A percentile compares a stretch with the other conserved stretches of the same genome.
Evolutionary conservation across 2,888 invertebrate species (phyloP).

Genomic region (Lamellibrachia columna): DNA sequence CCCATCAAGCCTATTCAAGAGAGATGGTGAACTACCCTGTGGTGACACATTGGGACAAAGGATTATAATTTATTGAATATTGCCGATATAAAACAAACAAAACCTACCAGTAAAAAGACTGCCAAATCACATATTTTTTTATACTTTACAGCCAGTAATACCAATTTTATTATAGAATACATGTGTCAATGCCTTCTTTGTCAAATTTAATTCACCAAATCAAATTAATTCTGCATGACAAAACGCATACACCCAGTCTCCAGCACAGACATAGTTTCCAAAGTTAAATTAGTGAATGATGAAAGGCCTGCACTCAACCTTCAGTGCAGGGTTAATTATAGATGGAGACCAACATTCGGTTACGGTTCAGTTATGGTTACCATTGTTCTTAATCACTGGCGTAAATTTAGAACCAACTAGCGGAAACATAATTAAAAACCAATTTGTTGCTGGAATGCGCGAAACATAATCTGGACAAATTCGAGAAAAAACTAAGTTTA

Average conservation of each 20-base stretch:
- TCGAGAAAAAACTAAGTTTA: neutral
- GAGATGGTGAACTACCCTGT: no score
- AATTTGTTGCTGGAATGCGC: constrained; percentile 6
- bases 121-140: no score
- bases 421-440: neutral
- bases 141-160: no score
- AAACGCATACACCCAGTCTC: neutral
- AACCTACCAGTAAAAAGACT: no score
- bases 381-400: neutral
- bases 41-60: no score
- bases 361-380: neutral
- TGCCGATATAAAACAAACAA: no score
- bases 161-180: no score
- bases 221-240: no score
- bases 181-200: no score
- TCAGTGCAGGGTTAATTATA: neutral
- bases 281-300: neutral
- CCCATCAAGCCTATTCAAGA: no score
- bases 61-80: no score
- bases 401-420: neutral
- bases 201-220: no score
- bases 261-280: neutral
- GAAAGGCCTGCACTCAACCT: neutral
- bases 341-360: neutral
- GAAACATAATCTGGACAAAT: neutral